Base-by-base conservation (phyloP, 2,888 invertebrate species). In the Orchesella flavescens region DNA sequence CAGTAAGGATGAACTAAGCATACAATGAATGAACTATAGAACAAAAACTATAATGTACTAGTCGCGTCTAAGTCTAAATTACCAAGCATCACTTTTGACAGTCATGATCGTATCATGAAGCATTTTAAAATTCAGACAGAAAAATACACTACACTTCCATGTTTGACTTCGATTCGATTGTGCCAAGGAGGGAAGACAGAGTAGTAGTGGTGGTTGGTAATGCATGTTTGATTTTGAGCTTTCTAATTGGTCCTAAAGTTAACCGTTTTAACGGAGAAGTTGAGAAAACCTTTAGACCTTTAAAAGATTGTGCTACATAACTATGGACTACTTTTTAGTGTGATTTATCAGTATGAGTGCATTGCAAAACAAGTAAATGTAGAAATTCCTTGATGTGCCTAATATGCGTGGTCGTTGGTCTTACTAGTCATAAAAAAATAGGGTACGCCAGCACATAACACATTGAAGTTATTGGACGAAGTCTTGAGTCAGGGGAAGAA, bases 341-440 rank as follows among this genome's bases (percentile, higher is more conserved):
- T 34, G 34, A 34, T 34, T 34, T 34, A 34, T 34, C 34, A 34
- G 34, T 34, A 34, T 34, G 34, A 7, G 3, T n/a, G 49, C 49
- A 49, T 49, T 49, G 49, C 49, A 49, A n/a, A 49, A 49, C 3
- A 12, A 15, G 34, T 34, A 4, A 4, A 34, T 34, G 34, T 49
- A 10, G n/a, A n/a, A n/a, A n/a, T n/a, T 49, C 10, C n/a, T 49
- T 49, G 15, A 15, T 49, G 49, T 49, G 49, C 12, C 3, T 49
- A 34, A 34, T 34, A 53, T n/a, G 53, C 21, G 65, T 65, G 65
- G 65, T 65, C 65, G 65, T 44, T 65, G 61, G 61, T 61, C 61
- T 21, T 61, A 65, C 65, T 65, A n/a, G 7, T 65, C 65, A 65
- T 65, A 65, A 65, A 17, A 65, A 12, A 7, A 15, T 49, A 49